Base-by-base conservation (phyloP, 2,797 vertebrate genomes). In the Tarsius wallacei region DNA sequence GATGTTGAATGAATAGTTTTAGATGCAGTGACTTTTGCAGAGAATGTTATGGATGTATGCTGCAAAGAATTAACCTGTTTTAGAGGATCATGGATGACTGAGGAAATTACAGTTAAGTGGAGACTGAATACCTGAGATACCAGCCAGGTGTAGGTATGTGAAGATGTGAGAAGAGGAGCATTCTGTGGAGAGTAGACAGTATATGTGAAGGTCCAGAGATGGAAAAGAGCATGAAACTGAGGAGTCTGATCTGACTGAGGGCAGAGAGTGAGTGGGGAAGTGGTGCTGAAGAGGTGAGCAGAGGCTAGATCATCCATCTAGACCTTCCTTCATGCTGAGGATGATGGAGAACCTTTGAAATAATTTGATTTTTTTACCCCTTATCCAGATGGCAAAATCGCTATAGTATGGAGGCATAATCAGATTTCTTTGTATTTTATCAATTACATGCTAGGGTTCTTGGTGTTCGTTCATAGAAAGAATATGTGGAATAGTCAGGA, bases 21-120 rank as follows among this genome's bases (percentile, higher is more conserved):
- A 87, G 51, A 51, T 95, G 28, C 26, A 73, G 16, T 84, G 47
- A 80, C 19, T 96, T 96, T 74, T 47, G 47, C 22, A 95, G 47
- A 89, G 63, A 74, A 36, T 82, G 21, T 76, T 81, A 1, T 78
- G 33, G 17, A 11, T 28, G 8, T 88, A 24, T 64, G 22, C 33
- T 47, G 5, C 70, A 57, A 76, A 88, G 36, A 47, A 19, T 42
- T 90, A 78, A 61, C 16, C 28, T 81, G 28, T 36, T 53, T 78
- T 87, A 82, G 84, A 74, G 19, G 77, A 59, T 88, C 14, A 16
- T 64, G 19, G 83, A 77, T n/a, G 28, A 85, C 68, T 86, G 70
- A 83, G 61, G 55, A 85, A 85, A 59, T 97, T 21, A 63, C 11
- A 63, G n/a, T 51, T 93, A 87, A 87, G 64, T 49, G 61, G 51